Evolutionary conservation across 2,113 vertebrate genomes (phyloP), one percentile per base, ranked within the genome.

Genomic region (Grallaria varia): DNA sequence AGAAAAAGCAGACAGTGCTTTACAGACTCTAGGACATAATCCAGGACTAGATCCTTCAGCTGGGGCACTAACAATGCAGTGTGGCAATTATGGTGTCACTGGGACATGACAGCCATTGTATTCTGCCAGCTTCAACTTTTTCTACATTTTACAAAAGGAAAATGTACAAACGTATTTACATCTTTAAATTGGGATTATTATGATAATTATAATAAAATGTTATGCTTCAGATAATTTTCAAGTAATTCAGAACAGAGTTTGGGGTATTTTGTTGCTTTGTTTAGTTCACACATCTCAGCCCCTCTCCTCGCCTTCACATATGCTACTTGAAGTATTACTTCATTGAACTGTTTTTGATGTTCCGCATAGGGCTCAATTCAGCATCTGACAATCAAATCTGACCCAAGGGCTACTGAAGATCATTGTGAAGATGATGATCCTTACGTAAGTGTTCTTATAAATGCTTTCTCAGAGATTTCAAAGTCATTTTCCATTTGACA

Each of bases 391-490:
- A 64, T 99, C 90, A 98, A 98, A 84, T 94, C 98, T 3, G 98
- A 99, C 95, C 98, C 98, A 93, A 97, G 96, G 56, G 97, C 98
- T 75, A 97, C 98, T 0, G 98, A 99, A 89, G 98, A 99, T 87
- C 98, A 99, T 73, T 99, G 99, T 83, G 99, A 99, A 94, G 98
- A 99, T 35, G 99, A 99, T 62, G 99, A 99, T 58, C 98, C 98
- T 28, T 99, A 99, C 71, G 99, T 99, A 93, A 99, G 99, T 97
- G 84, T 45, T 95, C 24, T 35, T 75, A 37, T 8, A 45, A 87
- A 63, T 3, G 30, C 8, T 35, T 73, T 25, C 55, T 50, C 77
- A 45, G 59, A 60, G 37, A 47, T 69, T 76, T 90, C 63, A 71
- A 87, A 84, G 37, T 60, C 14, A n/a, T 64, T 82, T 87, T 9